phyloP scores from a whole-genome alignment of 2,797 vertebrate species.

The Buphagus erythrorhynchus region DNA sequence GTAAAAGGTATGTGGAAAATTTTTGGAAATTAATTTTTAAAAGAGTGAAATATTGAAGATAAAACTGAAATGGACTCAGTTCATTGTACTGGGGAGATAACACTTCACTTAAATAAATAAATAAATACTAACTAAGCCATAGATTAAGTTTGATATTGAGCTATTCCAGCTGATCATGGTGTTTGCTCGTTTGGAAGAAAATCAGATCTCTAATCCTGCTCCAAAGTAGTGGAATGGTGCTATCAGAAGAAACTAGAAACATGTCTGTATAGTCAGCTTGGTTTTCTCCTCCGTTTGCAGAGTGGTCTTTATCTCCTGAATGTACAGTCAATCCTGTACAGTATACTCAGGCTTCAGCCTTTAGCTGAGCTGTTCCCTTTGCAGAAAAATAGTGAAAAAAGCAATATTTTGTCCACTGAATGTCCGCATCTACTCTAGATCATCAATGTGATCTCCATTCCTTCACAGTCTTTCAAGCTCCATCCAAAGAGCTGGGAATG shows the following conservation, averaged over 20 bases:
- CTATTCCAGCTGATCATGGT: neutral
- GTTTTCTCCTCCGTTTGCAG: neutral
- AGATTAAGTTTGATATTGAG: neutral
- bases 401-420: neutral
- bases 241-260: neutral
- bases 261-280: neutral
- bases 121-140: neutral
- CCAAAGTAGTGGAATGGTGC: neutral
- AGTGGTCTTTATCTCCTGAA: neutral
- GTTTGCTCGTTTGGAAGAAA: neutral
- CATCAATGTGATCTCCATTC: rapidly evolving
- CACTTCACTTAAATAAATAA: neutral
- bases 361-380: neutral
- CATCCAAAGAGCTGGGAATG: neutral
- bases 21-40: neutral
- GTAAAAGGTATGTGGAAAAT: neutral
- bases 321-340: neutral
- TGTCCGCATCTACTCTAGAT: neutral
- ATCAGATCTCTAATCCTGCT: neutral
- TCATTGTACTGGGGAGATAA: neutral
- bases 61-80: neutral
- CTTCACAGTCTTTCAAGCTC: neutral
- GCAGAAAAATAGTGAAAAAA: neutral
- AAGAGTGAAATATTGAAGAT: neutral
- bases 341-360: neutral